A percentile compares a stretch with the other conserved stretches of the same genome.
These are phyloP conservation scores for Cepaea hortensis DNA, from an alignment of 2,888 invertebrate genomes.

Conservation along the genomic window DNA sequence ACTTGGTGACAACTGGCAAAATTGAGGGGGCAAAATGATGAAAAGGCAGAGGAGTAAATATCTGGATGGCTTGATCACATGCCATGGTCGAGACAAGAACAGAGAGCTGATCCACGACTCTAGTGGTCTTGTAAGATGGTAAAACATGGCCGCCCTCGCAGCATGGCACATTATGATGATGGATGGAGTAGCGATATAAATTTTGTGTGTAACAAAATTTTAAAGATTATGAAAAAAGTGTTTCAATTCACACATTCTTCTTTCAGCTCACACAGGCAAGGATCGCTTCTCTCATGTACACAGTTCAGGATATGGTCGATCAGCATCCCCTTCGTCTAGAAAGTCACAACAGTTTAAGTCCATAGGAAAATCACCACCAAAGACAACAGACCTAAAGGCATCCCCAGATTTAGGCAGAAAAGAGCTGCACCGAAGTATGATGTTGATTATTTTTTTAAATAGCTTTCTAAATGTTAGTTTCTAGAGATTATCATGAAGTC, in stretches of 20 bases:
- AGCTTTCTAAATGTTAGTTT: no score
- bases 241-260: neutral
- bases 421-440: slow-evolving; percentile 12
- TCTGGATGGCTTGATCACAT: no score
- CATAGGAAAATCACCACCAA: slow-evolving; percentile 47
- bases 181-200: neutral
- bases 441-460: neutral
- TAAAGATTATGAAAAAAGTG: neutral
- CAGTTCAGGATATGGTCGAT: slow-evolving; percentile 68
- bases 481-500: no score
- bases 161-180: neutral
- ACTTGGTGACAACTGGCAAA: no score
- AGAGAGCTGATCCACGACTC: no score
- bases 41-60: no score
- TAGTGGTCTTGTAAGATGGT: no score
- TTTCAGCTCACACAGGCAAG: slow-evolving; percentile 52
- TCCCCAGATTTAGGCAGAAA: slow-evolving; percentile 60
- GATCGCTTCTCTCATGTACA: slow-evolving; percentile 61
- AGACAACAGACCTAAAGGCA: slow-evolving; percentile 52
- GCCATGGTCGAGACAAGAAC: no score
- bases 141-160: no score
- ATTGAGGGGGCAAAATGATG: no score
- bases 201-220: no score
- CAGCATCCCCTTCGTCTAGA: slow-evolving; percentile 40
- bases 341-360: slow-evolving; percentile 45